Conservation (phyloP, 1,140 invertebrate species). For the Drosophila pallidifrons region DNA sequence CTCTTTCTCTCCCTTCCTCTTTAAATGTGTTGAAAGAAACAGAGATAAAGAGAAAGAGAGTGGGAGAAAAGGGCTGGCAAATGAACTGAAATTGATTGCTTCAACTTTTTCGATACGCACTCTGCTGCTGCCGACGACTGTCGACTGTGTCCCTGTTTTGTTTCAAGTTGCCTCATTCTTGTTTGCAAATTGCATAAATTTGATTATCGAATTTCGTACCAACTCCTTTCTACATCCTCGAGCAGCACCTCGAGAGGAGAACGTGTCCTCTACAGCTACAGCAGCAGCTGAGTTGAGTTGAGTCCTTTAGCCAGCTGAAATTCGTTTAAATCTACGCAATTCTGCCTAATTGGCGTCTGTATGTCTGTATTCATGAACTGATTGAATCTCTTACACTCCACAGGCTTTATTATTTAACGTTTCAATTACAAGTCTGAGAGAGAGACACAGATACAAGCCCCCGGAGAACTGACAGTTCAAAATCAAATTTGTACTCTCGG, state of each 20-base stretch:
- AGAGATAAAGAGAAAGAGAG: constrained; percentile 6
- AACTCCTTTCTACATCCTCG: constrained; percentile 4
- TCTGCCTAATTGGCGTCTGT: constrained; percentile 65
- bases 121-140: too few relatives aligned
- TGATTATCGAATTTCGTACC: constrained; percentile 61
- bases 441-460: constrained; percentile 6
- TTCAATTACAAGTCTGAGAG: constrained; percentile 69
- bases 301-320: constrained; percentile 45
- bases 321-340: constrained; percentile 54
- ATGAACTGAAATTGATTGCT: constrained; percentile 76
- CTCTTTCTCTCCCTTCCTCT: constrained; percentile 7
- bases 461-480: constrained; percentile 39
- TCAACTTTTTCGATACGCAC: constrained; percentile 65
- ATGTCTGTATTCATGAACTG: constrained; percentile 62
- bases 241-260: neutral
- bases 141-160: constrained; percentile 46
- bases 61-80: constrained; percentile 31
- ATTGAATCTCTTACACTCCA: constrained; percentile 76
- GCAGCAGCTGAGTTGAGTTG: neutral
- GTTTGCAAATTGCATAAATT: constrained; percentile 72
- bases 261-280: constrained; percentile 11
- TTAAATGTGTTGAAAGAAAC: neutral
- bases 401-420: constrained; percentile 80
- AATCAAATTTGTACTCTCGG: constrained; percentile 63
- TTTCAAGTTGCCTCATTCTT: constrained; percentile 55